Percentiles rank a stretch among this genome's conserved stretches.
These are phyloP conservation scores for Drosophila persimilis DNA, from an alignment of 1,140 invertebrate genomes.

Conservation along the genomic window DNA sequence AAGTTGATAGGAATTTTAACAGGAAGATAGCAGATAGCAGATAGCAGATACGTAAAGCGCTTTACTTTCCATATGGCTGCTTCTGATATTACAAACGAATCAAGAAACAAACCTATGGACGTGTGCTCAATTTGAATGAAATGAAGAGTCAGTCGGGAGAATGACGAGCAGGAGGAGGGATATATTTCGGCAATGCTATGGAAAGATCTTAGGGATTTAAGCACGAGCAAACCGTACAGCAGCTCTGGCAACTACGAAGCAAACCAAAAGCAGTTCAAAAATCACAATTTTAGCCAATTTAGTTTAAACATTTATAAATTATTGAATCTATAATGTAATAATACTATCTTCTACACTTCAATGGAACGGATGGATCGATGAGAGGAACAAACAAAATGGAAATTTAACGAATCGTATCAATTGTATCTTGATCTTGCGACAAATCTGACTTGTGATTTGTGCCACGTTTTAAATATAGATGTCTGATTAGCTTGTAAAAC, in stretches of 20 bases:
- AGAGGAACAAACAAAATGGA: conserved; percentile 33
- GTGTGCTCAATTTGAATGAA: conserved; percentile 60
- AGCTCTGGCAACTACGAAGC: conserved; percentile 71
- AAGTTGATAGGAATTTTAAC: conserved; percentile 65
- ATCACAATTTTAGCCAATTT: conserved; percentile 79
- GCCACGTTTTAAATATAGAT: conserved; percentile 81
- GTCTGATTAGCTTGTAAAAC: conserved; percentile 77
- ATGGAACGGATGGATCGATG: conserved; percentile 30
- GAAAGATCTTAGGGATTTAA: conserved; percentile 55
- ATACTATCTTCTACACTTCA: conserved; percentile 44
- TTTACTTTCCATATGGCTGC: conserved; percentile 71
- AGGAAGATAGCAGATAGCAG: conserved; percentile 15
- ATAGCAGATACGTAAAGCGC: conserved; percentile 51
- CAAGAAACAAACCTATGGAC: conserved; percentile 40
- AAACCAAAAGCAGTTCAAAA: conserved; percentile 80
- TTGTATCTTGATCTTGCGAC: conserved; percentile 79
- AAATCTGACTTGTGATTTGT: conserved; percentile 80
- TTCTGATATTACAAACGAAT: conserved; percentile 48
- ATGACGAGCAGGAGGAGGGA: too few relatives aligned
- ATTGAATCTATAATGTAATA: conserved; percentile 57
- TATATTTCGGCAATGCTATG: conserved; percentile 49
- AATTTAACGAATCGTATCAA: conserved; percentile 74
- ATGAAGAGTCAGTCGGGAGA: conserved; percentile 2
- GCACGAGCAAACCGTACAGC: conserved; percentile 16
- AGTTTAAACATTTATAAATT: conserved; percentile 77